These are phyloP conservation scores for Isichthys henryi DNA, from an alignment of 2,113 vertebrate species.

Conservation along the genomic window DNA sequence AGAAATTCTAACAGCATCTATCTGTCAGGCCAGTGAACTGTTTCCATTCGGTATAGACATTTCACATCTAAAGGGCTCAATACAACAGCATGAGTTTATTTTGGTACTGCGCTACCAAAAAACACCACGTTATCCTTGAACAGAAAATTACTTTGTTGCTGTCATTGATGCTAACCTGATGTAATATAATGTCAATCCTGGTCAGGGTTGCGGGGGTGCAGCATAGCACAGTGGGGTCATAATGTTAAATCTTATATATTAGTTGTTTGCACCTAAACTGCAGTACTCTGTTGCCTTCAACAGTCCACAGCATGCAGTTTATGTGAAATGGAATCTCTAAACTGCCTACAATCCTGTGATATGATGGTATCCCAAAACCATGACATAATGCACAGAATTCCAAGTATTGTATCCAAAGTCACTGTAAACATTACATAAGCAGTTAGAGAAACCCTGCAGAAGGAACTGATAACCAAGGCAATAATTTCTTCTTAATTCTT, in stretches of 20 bases:
- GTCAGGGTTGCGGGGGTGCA: too few species aligned
- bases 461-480: neutral
- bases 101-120: neutral
- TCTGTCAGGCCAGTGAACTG: neutral
- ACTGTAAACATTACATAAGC: neutral
- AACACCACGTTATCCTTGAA: neutral
- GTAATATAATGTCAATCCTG: neutral
- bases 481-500: neutral
- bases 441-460: neutral
- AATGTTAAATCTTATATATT: neutral
- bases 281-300: neutral
- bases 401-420: neutral
- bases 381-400: neutral
- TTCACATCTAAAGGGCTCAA: neutral
- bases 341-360: neutral
- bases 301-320: neutral
- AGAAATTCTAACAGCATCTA: neutral
- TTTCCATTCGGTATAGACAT: neutral
- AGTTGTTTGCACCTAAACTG: neutral
- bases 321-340: neutral
- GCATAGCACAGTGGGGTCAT: neutral
- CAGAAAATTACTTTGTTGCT: neutral
- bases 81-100: neutral
- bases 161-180: neutral
- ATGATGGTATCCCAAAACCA: neutral